A percentile compares a stretch with the other conserved stretches of the same genome.
These are phyloP conservation scores for Acanthiza pusilla DNA, from an alignment of 2,797 vertebrate species.

Conservation along the genomic window DNA sequence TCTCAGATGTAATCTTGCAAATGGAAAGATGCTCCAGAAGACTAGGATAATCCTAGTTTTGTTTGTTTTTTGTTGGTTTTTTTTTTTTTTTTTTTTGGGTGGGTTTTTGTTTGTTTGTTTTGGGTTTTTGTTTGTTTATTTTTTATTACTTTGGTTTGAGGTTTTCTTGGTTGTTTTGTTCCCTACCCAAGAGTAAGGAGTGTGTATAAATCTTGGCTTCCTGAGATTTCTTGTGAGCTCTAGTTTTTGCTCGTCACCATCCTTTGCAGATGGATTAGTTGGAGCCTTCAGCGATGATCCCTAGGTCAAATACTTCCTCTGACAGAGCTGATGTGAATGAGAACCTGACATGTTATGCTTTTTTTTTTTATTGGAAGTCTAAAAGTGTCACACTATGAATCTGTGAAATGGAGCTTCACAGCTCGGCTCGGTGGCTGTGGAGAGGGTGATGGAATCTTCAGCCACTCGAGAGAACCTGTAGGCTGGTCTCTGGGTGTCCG, in stretches of 20 bases:
- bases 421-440: not conserved
- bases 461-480: not conserved
- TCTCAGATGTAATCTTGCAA: conserved; percentile 30
- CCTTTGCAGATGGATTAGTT: not conserved
- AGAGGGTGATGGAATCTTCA: not conserved
- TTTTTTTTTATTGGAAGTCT: not conserved
- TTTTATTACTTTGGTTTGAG: not conserved
- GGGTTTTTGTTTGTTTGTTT: not conserved
- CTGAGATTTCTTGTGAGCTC: not conserved
- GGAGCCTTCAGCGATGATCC: conserved; percentile 7
- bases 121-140: not conserved
- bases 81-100: not conserved
- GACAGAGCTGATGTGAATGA: not conserved
- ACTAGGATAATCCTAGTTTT: conserved; percentile 53
- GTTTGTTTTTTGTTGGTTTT: not conserved
- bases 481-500: not conserved
- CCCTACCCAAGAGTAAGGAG: not conserved
- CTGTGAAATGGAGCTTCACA: not conserved
- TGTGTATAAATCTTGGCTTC: not conserved
- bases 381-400: not conserved
- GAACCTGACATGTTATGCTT: not conserved
- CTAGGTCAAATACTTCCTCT: not conserved
- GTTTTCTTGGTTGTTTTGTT: not conserved
- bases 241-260: not conserved
- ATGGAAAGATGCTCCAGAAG: conserved; percentile 79